Evolutionary conservation across 1,140 invertebrate genomes (phyloP).

Genomic region (Drosophila busckii): DNA sequence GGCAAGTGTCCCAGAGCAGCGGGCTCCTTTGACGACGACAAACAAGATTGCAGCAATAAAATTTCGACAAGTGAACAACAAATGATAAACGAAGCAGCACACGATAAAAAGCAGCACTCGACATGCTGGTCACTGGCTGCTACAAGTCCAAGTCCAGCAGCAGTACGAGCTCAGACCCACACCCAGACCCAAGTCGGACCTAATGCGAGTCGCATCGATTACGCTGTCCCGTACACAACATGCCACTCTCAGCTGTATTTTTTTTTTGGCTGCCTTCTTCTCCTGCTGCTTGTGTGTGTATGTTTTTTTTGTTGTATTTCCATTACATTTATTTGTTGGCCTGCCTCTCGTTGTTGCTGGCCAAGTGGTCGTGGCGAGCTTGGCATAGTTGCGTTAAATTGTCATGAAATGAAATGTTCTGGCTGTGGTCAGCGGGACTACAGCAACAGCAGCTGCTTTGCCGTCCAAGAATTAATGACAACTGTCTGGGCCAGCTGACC

Average conservation of each 20-base stretch:
- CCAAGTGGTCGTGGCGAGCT: constrained; percentile 35
- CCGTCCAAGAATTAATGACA: constrained; percentile 69
- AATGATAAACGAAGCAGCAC: constrained; percentile 75
- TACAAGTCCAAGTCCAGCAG: constrained; percentile 11
- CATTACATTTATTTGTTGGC: constrained; percentile 40
- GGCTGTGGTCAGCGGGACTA: constrained; percentile 53
- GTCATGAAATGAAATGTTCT: constrained; percentile 63
- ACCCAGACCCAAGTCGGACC: constrained; percentile 31
- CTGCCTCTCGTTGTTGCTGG: constrained; percentile 22
- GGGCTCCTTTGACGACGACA: constrained; percentile 59
- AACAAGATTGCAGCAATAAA: constrained; percentile 77
- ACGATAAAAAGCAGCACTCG: constrained; percentile 59
- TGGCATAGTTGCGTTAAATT: constrained; percentile 59
- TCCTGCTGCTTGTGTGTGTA: constrained; percentile 3
- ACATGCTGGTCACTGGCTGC: constrained; percentile 49
- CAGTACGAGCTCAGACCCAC: constrained; percentile 17
- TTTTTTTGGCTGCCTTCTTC: no score
- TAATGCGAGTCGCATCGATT: constrained; percentile 69
- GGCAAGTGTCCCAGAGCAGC: constrained; percentile 54
- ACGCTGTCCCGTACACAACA: constrained; percentile 27
- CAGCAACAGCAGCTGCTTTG: constrained; percentile 11
- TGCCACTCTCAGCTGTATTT: constrained; percentile 8
- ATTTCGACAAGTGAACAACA: constrained; percentile 76
- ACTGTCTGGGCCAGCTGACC: constrained; percentile 69
- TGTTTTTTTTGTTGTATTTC: constrained; percentile 25